phyloP scores from a whole-genome alignment of 2,888 invertebrate genomes.

The Rhagophthalmus giganteus region DNA sequence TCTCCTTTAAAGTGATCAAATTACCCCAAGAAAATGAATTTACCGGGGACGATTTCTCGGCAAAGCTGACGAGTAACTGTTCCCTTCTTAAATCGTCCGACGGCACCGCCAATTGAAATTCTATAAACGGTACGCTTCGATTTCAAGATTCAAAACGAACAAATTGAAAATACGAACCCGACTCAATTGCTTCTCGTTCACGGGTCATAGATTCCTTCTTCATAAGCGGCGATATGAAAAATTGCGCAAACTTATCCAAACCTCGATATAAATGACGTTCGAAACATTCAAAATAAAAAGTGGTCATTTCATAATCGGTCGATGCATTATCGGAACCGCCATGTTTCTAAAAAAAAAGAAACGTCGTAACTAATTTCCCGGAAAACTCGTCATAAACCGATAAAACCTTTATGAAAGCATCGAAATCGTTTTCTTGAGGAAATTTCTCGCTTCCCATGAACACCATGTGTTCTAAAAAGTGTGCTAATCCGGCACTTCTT shows the following conservation, averaged over 20 bases:
- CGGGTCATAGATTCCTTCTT: conserved; percentile 81
- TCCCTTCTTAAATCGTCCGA: conserved; percentile 76
- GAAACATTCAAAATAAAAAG: conserved; percentile 87
- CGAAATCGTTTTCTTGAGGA: conserved; percentile 83
- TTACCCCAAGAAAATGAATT: conserved; percentile 87
- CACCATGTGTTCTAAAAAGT: conserved; percentile 90
- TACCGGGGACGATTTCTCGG: conserved; percentile 72
- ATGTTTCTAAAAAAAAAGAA: conserved; percentile 62
- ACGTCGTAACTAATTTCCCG: neutral
- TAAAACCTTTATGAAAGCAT: conserved; percentile 73
- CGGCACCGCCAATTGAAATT: conserved; percentile 79
- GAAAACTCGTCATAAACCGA: conserved; percentile 1
- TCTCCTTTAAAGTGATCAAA: conserved; percentile 69
- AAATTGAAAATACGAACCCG: conserved; percentile 64
- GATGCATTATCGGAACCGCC: conserved; percentile 87
- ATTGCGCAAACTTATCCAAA: conserved; percentile 85
- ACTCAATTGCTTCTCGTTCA: conserved; percentile 86
- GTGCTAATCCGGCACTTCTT: conserved; percentile 76
- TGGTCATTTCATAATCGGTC: conserved; percentile 85
- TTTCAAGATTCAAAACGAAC: too few species aligned
- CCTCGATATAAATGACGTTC: conserved; percentile 75
- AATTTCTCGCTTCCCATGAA: conserved; percentile 93
- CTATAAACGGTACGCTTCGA: conserved; percentile 53
- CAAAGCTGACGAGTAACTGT: conserved; percentile 72
- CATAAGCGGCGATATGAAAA: conserved; percentile 86